Conservation (phyloP, 1,140 invertebrate species). For the Trialeurodes vaporariorum region DNA sequence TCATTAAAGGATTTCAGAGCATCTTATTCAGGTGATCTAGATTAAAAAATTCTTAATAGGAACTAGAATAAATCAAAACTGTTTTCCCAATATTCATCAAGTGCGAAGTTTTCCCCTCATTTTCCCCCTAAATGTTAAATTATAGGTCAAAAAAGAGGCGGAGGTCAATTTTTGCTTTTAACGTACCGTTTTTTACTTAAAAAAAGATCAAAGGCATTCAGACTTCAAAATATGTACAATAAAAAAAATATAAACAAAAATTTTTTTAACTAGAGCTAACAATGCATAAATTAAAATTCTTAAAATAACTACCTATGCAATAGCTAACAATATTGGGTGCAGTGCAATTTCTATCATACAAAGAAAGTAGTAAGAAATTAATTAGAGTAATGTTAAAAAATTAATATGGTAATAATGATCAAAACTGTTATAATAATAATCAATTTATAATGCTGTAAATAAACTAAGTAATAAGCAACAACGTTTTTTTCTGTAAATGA, state of each 20-base stretch:
- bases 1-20: no score
- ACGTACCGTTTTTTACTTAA: no score
- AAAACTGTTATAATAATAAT: neutral
- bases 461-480: neutral
- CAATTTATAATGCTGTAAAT: neutral
- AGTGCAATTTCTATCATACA: neutral
- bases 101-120: no score
- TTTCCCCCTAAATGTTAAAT: no score
- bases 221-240: conserved; percentile 1
- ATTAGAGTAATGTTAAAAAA: neutral
- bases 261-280: neutral
- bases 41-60: no score
- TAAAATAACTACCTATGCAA: neutral
- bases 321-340: neutral
- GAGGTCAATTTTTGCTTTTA: no score
- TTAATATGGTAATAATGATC: neutral
- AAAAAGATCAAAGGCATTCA: neutral
- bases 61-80: no score
- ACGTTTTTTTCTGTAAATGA: neutral
- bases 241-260: neutral
- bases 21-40: no score
- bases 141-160: no score
- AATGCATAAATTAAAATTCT: neutral
- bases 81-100: no score
- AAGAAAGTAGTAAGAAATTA: neutral